Evolutionary conservation across 2,113 vertebrate genomes (phyloP).

Genomic region (Pseudolaguvia tuberculata): DNA sequence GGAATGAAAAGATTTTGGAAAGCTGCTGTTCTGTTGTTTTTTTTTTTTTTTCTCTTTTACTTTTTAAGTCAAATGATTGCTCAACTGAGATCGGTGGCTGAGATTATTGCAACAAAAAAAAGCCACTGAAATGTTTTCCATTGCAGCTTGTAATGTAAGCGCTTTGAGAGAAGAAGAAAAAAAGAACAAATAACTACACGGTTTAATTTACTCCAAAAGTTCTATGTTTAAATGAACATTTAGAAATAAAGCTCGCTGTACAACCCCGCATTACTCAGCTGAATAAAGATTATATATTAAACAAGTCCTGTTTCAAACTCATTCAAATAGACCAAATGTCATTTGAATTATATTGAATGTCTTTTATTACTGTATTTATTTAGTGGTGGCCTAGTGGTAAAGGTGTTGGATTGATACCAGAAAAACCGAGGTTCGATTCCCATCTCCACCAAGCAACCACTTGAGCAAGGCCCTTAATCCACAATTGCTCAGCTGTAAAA

Average conservation of each 20-base stretch:
- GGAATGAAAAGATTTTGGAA: slow-evolving; percentile 33
- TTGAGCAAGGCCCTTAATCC: no score
- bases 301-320: slow-evolving; percentile 60
- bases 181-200: slow-evolving; percentile 69
- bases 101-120: slow-evolving; percentile 51
- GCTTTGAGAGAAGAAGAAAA: slow-evolving; percentile 62
- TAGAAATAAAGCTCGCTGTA: slow-evolving; percentile 80
- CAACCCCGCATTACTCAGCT: slow-evolving; percentile 82
- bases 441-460: no score
- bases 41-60: not conserved
- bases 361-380: no score
- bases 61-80: slow-evolving; percentile 20
- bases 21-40: slow-evolving; percentile 31
- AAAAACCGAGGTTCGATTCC: no score
- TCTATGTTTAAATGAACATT: slow-evolving; percentile 59
- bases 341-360: no score
- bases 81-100: slow-evolving; percentile 27
- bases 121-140: slow-evolving; percentile 86
- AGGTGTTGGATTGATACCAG: no score
- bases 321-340: no score
- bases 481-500: no score
- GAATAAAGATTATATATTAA: slow-evolving; percentile 86
- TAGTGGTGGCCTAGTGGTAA: no score
- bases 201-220: slow-evolving; percentile 46
- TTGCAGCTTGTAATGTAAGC: slow-evolving; percentile 82